phyloP scores from a whole-genome alignment of 2,888 invertebrate genomes.

The Hyposoter dolosus region DNA sequence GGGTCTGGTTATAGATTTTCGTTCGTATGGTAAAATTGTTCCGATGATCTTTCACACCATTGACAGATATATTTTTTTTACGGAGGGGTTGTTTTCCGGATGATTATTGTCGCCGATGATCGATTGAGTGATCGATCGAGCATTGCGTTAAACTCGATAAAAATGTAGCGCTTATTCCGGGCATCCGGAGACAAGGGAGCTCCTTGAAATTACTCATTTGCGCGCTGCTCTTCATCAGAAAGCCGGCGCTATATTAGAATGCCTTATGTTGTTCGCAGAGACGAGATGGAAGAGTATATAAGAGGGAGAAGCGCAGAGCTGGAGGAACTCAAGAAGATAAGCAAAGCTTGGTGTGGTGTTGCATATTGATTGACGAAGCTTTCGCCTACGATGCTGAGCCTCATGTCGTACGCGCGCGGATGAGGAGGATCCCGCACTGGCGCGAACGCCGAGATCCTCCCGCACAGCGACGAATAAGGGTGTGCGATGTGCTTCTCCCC shows the following conservation, averaged over 20 bases:
- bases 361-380: constrained; percentile 84
- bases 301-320: constrained; percentile 55
- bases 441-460: constrained; percentile 60
- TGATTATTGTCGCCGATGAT: constrained; percentile 20
- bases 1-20: constrained; percentile 39
- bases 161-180: neutral
- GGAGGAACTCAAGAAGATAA: constrained; percentile 78
- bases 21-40: constrained; percentile 18
- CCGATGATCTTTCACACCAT: constrained; percentile 33
- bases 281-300: constrained; percentile 33
- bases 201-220: constrained; percentile 53
- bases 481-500: constrained; percentile 39
- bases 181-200: neutral
- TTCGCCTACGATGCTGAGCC: constrained; percentile 58
- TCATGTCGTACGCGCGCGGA: constrained; percentile 63
- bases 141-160: neutral
- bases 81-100: neutral
- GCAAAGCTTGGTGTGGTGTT: constrained; percentile 83
- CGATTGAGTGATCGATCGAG: constrained; percentile 10
- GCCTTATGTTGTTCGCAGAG: constrained; percentile 17
- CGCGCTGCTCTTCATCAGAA: constrained; percentile 21
- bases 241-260: constrained; percentile 49
- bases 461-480: constrained; percentile 66
- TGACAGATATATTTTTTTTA: neutral
- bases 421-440: constrained; percentile 68